phyloP scores from a whole-genome alignment of 2,888 invertebrate genomes.

The Limnephilus marmoratus region DNA sequence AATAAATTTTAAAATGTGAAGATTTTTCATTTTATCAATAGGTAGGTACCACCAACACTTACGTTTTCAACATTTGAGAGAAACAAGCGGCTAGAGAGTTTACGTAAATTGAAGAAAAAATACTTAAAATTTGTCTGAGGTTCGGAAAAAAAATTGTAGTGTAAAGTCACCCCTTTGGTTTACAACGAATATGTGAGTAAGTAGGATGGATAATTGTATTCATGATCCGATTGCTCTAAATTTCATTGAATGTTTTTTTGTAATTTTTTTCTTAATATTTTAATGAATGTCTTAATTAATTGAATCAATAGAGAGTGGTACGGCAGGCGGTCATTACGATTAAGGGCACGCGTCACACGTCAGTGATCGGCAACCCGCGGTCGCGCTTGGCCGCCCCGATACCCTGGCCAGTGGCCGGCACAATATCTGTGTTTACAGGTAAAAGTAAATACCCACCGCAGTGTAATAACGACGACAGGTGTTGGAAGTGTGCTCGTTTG shows the following conservation, averaged over 20 bases:
- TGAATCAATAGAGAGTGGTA: neutral
- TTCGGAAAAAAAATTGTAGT: too few relatives aligned
- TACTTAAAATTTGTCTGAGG: too few relatives aligned
- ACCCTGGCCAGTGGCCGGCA: conserved; percentile 1
- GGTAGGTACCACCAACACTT: too few relatives aligned
- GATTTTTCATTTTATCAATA: too few relatives aligned
- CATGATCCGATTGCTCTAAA: neutral
- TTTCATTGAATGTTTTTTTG: neutral
- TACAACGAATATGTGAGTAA: too few relatives aligned
- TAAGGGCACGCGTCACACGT: neutral
- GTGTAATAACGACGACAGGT: conserved; percentile 60
- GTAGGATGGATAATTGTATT: too few relatives aligned
- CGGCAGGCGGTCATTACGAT: neutral
- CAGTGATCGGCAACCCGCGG: neutral
- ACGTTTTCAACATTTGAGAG: too few relatives aligned
- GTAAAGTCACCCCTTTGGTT: too few relatives aligned
- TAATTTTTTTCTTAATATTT: neutral
- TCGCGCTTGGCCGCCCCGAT: conserved; percentile 39
- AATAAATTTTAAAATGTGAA: too few relatives aligned
- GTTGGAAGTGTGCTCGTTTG: conserved; percentile 37
- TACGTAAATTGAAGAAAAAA: too few relatives aligned
- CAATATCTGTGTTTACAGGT: conserved; percentile 59
- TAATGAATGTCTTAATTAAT: neutral
- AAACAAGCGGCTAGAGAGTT: too few relatives aligned
- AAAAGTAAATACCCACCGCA: conserved; percentile 59